Percentiles rank a stretch among this genome's conserved stretches.
Evolutionary conservation across 2,113 vertebrate species (phyloP).

Genomic region (Epinephelus fuscoguttatus): DNA sequence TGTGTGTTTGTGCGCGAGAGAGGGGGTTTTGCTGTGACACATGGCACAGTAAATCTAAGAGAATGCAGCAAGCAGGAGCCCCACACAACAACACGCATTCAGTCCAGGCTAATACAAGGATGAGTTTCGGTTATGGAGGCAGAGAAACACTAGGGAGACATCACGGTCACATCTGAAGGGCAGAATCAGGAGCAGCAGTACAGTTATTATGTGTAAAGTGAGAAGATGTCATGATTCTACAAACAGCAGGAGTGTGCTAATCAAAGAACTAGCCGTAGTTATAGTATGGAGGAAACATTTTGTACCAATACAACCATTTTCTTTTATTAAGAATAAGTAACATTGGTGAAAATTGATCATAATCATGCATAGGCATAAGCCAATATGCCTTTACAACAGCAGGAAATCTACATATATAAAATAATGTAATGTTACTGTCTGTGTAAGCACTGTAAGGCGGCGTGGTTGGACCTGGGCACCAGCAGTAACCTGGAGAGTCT

Average conservation of each 20-base stretch:
- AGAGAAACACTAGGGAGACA: constrained; percentile 20
- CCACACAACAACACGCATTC: constrained; percentile 29
- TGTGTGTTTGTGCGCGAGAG: constrained; percentile 11
- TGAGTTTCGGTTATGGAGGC: constrained; percentile 16
- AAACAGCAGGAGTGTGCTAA: neutral
- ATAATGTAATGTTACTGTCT: neutral
- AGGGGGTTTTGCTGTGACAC: constrained; percentile 37
- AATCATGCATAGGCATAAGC: neutral
- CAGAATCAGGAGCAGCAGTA: neutral
- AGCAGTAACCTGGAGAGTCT: neutral
- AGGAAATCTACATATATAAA: neutral
- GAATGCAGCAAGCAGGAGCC: constrained; percentile 31
- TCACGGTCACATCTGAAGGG: neutral
- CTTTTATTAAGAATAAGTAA: neutral
- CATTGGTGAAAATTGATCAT: neutral
- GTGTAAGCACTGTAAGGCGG: neutral
- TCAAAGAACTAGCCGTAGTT: neutral
- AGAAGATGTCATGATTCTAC: neutral
- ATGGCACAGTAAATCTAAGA: constrained; percentile 64
- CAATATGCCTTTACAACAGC: neutral
- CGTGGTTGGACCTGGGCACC: neutral
- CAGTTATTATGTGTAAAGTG: neutral
- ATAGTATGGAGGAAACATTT: no score
- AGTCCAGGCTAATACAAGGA: constrained; percentile 21
- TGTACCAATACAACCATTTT: neutral